A percentile compares a stretch with the other conserved stretches of the same genome.
Conservation (phyloP, 2,113 vertebrate species). For the Hemibagrus wyckioides region DNA sequence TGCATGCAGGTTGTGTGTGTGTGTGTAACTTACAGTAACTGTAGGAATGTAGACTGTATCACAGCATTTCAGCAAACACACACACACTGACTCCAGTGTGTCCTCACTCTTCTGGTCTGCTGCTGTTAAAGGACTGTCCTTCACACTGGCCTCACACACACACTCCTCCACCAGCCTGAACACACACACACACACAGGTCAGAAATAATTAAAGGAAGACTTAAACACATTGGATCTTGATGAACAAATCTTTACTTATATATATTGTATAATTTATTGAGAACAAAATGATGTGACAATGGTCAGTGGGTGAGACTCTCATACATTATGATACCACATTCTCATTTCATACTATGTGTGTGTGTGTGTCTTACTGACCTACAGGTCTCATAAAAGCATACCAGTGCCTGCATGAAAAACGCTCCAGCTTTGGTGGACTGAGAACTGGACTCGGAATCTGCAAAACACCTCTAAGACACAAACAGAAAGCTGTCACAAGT, state of each 20-base stretch:
- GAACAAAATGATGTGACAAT: too few species aligned
- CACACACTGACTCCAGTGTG: constrained; percentile 81
- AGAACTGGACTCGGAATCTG: constrained; percentile 47
- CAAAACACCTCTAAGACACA: constrained; percentile 50
- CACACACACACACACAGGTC: constrained; percentile 68
- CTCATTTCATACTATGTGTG: neutral
- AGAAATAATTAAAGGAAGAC: too few species aligned
- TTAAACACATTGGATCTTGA: too few species aligned
- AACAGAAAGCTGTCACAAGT: neutral
- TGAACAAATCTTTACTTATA: too few species aligned
- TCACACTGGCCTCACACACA: constrained; percentile 77
- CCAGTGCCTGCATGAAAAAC: constrained; percentile 79
- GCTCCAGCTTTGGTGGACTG: constrained; percentile 62
- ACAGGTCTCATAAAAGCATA: constrained; percentile 86
- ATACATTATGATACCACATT: neutral
- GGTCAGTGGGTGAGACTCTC: too few species aligned
- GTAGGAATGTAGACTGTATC: constrained; percentile 87
- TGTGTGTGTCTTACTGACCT: constrained; percentile 73
- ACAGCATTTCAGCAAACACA: constrained; percentile 82
- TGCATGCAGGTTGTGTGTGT: constrained; percentile 15
- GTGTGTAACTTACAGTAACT: constrained; percentile 76
- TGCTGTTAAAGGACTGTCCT: constrained; percentile 86
- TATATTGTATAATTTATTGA: too few species aligned
- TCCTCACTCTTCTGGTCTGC: constrained; percentile 75
- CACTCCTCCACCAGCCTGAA: constrained; percentile 84